Evolutionary conservation across 2,113 vertebrate species (phyloP).

Genomic region (Peucedramus taeniatus): DNA sequence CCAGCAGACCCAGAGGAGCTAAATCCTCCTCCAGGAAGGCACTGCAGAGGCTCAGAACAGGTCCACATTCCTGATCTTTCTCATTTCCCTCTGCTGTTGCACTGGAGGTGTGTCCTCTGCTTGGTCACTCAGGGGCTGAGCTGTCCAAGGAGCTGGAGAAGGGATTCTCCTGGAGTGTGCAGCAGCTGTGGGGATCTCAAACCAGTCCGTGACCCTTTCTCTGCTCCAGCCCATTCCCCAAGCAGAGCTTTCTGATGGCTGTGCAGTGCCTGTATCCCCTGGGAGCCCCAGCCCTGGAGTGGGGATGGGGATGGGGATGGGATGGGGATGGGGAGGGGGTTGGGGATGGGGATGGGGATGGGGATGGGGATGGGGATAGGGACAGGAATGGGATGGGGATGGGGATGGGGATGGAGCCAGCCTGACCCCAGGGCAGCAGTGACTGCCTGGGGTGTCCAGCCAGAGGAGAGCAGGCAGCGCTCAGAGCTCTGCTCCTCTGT

Average conservation of each 20-base stretch:
- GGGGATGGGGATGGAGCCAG: slow-evolving; percentile 59
- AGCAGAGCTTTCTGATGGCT: slow-evolving; percentile 60
- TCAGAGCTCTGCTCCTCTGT: slow-evolving; percentile 30
- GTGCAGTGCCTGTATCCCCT: slow-evolving; percentile 55
- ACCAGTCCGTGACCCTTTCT: not conserved
- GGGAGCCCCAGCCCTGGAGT: slow-evolving; percentile 40
- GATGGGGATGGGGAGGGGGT: too few species aligned
- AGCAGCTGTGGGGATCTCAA: not conserved
- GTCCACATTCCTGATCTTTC: rapidly evolving
- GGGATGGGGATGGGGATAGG: not conserved
- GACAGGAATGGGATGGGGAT: not conserved
- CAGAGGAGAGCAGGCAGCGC: slow-evolving; percentile 15
- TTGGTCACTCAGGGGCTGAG: not conserved
- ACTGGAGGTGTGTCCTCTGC: rapidly evolving
- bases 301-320: not conserved
- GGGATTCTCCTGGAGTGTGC: not conserved
- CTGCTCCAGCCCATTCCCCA: slow-evolving; percentile 2
- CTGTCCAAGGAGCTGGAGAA: not conserved
- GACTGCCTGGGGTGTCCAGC: slow-evolving; percentile 46
- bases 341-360: not conserved
- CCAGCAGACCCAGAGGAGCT: not conserved
- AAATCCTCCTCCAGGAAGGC: too few species aligned
- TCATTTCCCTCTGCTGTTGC: not conserved
- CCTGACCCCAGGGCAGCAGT: slow-evolving; percentile 67
- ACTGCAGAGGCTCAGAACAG: not conserved